Base-by-base conservation (phyloP, 2,797 vertebrate species). In the Megaceryle alcyon region DNA sequence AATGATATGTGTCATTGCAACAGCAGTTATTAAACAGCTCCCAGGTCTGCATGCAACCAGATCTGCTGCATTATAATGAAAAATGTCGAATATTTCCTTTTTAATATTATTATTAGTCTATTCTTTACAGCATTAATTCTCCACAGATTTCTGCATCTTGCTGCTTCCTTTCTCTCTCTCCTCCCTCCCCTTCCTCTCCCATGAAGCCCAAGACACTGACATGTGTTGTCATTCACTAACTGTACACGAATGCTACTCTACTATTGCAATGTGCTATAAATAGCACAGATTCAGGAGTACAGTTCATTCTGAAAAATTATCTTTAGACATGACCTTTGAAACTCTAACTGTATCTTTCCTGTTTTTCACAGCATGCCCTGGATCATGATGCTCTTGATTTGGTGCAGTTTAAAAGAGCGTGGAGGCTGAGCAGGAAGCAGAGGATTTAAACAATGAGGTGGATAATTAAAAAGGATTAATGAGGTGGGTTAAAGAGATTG, bases 391-490 rank as follows among this genome's bases (percentile, higher is more conserved):
- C 60, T 85, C 56, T 84, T 92, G 86, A 89, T 94, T 90, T 94
- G 83, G 44, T 82, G 79, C 68, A 63, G 78, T 95, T 96, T 93
- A 92, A 71, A 90, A 87, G 60, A 85, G 69, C 0, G 0, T 12
- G 25, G 78, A 89, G 66, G 25, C 69, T 90, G 49, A 88, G 57
- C 46, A 94, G 39, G 68, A 94, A 86, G 70, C 63, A 87, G 66
- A 93, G 76, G 88, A 89, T 95, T 96, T 94, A 93, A 95, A 97
- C 90, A 96, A 95, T 88, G 83, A 95, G 26, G 83, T 86, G 46
- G 85, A 96, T 94, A 95, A 97, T 97, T 96, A 94, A 96, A 97
- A 97, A 89, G 60, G 88, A 95, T 96, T 96, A 94, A 96, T 94
- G 89, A 97, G 14, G 63, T 95, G 82, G 71, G 92, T 94, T 94